phyloP scores from a whole-genome alignment of 1,140 invertebrate genomes.

The Potamilus streckersoni region DNA sequence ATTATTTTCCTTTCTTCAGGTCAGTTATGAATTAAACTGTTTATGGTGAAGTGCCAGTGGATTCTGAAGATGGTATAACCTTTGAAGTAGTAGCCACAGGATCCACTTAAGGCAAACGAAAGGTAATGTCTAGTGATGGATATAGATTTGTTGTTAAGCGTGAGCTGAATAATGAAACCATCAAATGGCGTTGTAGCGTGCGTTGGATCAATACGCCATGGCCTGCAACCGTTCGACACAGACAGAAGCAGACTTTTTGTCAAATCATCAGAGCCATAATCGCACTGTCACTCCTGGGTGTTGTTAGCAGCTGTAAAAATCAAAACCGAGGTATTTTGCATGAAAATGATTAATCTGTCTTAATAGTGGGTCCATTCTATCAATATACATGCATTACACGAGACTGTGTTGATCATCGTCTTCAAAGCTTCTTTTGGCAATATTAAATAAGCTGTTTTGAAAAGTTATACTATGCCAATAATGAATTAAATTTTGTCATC shows the following conservation, averaged over 20 bases:
- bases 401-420: too few relatives aligned
- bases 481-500: too few relatives aligned
- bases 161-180: background rate
- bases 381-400: too few relatives aligned
- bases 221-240: background rate
- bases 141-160: conserved; percentile 6
- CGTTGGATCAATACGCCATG: background rate
- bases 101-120: background rate
- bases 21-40: conserved; percentile 1
- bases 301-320: background rate
- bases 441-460: too few relatives aligned
- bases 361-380: too few relatives aligned
- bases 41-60: background rate
- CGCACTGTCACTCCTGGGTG: background rate
- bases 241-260: background rate
- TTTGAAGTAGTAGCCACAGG: background rate
- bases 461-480: too few relatives aligned
- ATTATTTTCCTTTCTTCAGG: background rate
- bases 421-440: too few relatives aligned
- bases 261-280: background rate
- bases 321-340: conserved; percentile 6
- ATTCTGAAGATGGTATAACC: background rate
- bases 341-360: too few relatives aligned
- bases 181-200: conserved; percentile 13
- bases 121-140: conserved; percentile 1